A percentile compares a stretch with the other conserved stretches of the same genome.
These are phyloP conservation scores for Philotrypesis tridentata DNA, from an alignment of 1,140 invertebrate species.

Conservation along the genomic window DNA sequence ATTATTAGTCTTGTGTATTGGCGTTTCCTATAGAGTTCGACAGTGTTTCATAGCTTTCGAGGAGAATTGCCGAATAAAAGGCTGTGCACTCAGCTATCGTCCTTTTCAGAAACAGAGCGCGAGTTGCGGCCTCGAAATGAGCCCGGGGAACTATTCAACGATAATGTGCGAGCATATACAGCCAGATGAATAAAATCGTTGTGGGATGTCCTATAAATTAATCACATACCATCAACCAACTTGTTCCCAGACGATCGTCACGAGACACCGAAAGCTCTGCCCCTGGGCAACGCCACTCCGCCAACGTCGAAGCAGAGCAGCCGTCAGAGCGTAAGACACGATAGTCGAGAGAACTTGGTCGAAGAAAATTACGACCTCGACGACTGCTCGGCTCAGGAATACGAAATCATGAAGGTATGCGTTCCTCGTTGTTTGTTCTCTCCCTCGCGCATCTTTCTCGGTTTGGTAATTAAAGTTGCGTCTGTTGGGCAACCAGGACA, in stretches of 20 bases:
- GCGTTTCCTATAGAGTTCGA: too few species aligned
- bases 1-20: neutral
- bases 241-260: slow-evolving; percentile 44
- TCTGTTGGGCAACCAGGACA: slow-evolving; percentile 74
- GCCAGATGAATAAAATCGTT: too few species aligned
- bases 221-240: neutral
- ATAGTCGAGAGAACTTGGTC: slow-evolving; percentile 60
- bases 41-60: neutral
- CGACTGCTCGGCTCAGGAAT: slow-evolving; percentile 79
- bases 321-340: slow-evolving; percentile 59
- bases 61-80: neutral
- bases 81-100: too few species aligned
- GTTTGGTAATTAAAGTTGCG: neutral
- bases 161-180: too few species aligned
- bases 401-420: slow-evolving; percentile 81
- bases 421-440: neutral
- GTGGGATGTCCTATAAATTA: too few species aligned
- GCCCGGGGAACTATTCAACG: too few species aligned
- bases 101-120: too few species aligned
- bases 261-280: slow-evolving; percentile 55
- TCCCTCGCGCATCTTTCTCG: neutral
- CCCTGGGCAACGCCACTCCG: slow-evolving; percentile 50
- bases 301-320: slow-evolving; percentile 49
- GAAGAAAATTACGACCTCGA: slow-evolving; percentile 66
- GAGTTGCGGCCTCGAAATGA: too few species aligned